phyloP scores from a whole-genome alignment of 2,888 invertebrate species.

The Mesopsocus fuscifrons region DNA sequence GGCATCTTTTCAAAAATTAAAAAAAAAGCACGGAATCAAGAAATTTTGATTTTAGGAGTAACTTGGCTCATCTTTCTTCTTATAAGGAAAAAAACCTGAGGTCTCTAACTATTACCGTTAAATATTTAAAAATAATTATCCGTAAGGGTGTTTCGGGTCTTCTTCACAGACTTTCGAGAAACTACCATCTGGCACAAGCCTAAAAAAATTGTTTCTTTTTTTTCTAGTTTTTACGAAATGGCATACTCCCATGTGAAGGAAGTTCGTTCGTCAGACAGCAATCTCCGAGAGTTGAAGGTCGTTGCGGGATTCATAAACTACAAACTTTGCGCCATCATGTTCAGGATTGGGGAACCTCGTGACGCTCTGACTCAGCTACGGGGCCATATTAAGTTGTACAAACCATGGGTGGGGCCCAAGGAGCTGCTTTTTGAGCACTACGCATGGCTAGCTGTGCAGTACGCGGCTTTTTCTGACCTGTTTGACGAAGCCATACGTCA shows the following conservation, averaged over 20 bases:
- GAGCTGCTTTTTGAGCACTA: constrained; percentile 86
- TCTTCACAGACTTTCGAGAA: too few relatives aligned
- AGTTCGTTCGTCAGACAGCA: constrained; percentile 71
- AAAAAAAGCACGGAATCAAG: too few relatives aligned
- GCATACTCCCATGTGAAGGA: constrained; percentile 84
- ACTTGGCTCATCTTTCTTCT: too few relatives aligned
- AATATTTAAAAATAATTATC: too few relatives aligned
- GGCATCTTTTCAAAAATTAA: too few relatives aligned
- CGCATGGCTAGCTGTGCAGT: constrained; percentile 91
- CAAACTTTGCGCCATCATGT: constrained; percentile 82
- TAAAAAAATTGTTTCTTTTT: constrained; percentile 12
- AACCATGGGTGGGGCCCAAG: constrained; percentile 55
- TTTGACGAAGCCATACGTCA: constrained; percentile 84
- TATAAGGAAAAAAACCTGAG: too few relatives aligned
- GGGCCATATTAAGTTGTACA: constrained; percentile 79
- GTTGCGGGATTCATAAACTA: constrained; percentile 92
- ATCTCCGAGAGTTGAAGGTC: constrained; percentile 81
- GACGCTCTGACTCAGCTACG: constrained; percentile 92
- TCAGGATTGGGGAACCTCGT: constrained; percentile 70
- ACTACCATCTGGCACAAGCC: too few relatives aligned
- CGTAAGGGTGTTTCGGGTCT: too few relatives aligned
- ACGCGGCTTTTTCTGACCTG: constrained; percentile 73
- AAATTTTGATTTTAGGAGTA: too few relatives aligned
- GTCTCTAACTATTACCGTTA: too few relatives aligned
- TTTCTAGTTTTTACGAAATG: constrained; percentile 53